These are phyloP conservation scores for Colletes latitarsis DNA, from an alignment of 1,140 invertebrate genomes.

Conservation along the genomic window DNA sequence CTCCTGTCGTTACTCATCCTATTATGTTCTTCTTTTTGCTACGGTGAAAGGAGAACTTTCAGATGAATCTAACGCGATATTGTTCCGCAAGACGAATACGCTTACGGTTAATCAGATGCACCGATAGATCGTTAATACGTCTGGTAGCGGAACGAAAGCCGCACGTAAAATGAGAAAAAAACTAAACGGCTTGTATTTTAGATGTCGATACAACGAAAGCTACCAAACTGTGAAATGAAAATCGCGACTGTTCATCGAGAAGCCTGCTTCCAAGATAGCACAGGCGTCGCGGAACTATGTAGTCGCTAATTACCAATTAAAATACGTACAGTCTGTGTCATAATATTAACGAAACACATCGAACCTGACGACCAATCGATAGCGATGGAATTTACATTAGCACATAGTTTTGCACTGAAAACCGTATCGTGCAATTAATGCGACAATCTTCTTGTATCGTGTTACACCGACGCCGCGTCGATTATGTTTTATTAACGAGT, in stretches of 20 bases:
- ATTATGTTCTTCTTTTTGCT: conserved; percentile 51
- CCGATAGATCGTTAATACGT: not conserved
- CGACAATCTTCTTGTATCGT: conserved; percentile 18
- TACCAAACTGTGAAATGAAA: too few species aligned
- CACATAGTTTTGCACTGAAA: conserved; percentile 1
- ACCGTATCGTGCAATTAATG: conserved; percentile 38
- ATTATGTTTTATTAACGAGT: conserved; percentile 23
- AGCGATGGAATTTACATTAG: conserved; percentile 19
- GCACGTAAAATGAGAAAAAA: not conserved
- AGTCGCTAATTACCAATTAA: conserved; percentile 22
- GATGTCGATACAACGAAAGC: too few species aligned
- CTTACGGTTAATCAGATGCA: conserved; percentile 14
- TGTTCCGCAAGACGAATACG: conserved; percentile 21
- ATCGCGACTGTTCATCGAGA: not conserved
- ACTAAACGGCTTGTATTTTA: too few species aligned
- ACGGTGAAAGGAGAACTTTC: conserved; percentile 61
- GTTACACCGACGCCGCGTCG: conserved; percentile 19
- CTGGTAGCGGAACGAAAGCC: not conserved
- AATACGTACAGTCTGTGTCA: not conserved
- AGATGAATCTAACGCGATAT: conserved; percentile 41
- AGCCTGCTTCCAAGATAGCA: not conserved
- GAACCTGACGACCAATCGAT: conserved; percentile 16
- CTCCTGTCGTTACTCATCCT: conserved; percentile 61
- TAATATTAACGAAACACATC: not conserved
- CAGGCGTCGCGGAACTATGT: not conserved